These are phyloP conservation scores for Denticeps clupeoides DNA, from an alignment of 2,797 vertebrate genomes.

Conservation along the genomic window DNA sequence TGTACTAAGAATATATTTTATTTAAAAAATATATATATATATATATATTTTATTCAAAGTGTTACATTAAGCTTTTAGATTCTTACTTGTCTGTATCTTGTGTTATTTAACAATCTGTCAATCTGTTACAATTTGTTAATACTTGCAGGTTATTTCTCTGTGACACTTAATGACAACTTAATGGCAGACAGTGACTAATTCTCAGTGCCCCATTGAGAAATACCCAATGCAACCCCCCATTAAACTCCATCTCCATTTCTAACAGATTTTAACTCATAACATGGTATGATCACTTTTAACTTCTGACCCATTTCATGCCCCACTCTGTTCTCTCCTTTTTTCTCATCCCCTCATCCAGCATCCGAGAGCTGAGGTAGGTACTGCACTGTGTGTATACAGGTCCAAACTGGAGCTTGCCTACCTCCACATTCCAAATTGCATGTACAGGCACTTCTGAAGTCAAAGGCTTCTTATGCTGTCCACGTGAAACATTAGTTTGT, in stretches of 20 bases:
- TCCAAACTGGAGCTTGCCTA: constrained; percentile 14
- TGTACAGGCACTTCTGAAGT: background rate
- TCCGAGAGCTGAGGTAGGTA: constrained; percentile 55
- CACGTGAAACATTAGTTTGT: no score
- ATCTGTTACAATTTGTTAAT: no score
- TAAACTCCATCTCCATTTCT: constrained; percentile 1
- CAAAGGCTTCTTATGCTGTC: constrained; percentile 18
- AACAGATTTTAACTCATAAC: constrained; percentile 1
- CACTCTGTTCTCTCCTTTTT: constrained; percentile 11
- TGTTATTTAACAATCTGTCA: no score
- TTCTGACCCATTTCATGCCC: background rate
- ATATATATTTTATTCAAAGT: background rate
- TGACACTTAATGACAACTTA: no score
- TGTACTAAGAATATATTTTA: background rate
- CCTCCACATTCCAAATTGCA: constrained; percentile 6
- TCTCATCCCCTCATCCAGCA: constrained; percentile 37
- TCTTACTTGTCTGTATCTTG: background rate
- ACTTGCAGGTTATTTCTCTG: no score
- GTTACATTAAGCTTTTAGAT: background rate
- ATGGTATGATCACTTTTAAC: background rate
- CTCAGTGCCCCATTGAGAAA: background rate
- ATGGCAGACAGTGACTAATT: no score
- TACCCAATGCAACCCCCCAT: constrained; percentile 2
- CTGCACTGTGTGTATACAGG: constrained; percentile 12
- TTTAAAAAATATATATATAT: background rate